Conservation (phyloP, 2,888 invertebrate species). For the Acronicta psi region DNA sequence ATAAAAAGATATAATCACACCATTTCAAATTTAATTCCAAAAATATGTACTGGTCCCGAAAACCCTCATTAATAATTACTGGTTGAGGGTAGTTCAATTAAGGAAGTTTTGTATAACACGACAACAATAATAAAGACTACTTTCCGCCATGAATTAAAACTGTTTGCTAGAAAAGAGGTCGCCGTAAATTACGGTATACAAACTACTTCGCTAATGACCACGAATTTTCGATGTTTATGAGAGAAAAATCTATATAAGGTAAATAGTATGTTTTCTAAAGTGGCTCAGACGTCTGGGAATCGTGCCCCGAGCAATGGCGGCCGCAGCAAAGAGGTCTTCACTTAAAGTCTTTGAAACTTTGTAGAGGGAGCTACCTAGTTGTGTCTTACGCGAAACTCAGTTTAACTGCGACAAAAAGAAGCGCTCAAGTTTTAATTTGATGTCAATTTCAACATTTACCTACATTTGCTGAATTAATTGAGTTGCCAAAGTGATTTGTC, state of each 20-base stretch:
- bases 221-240: conserved; percentile 37
- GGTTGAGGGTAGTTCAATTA: conserved; percentile 24
- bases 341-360: conserved; percentile 65
- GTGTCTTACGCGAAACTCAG: conserved; percentile 55
- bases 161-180: conserved; percentile 60
- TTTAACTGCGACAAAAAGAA: conserved; percentile 51
- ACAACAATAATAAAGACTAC: conserved; percentile 47
- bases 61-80: conserved; percentile 10
- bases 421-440: conserved; percentile 45
- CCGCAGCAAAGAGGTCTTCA: conserved; percentile 55
- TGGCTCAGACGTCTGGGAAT: conserved; percentile 46
- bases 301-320: conserved; percentile 56
- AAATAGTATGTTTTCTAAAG: conserved; percentile 45
- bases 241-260: conserved; percentile 14
- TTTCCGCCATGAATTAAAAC: conserved; percentile 63
- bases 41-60: not conserved
- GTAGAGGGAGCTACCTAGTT: conserved; percentile 51
- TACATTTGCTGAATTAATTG: conserved; percentile 2
- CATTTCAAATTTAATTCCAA: not conserved
- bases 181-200: conserved; percentile 45
- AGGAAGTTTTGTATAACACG: conserved; percentile 45
- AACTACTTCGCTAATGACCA: conserved; percentile 44
- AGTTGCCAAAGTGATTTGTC: conserved; percentile 16
- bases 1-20: not conserved
- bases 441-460: conserved; percentile 17